Conservation (phyloP, 2,797 vertebrate genomes). For the Vipera latastei region DNA sequence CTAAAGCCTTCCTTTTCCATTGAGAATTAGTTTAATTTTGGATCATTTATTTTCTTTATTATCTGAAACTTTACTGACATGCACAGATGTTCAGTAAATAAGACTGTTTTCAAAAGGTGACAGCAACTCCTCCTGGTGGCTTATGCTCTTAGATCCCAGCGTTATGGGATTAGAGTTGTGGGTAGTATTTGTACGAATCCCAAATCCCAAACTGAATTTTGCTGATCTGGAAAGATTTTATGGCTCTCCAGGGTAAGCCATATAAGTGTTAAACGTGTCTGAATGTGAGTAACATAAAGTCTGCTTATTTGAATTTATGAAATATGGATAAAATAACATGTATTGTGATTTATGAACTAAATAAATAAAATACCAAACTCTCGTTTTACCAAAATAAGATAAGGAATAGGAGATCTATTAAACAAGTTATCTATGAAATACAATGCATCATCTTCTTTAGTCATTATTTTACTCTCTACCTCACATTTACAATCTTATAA, state of each 20-base stretch:
- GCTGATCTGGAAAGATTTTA: background rate
- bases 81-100: background rate
- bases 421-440: background rate
- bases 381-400: background rate
- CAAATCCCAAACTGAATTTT: background rate
- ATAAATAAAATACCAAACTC: background rate
- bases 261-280: background rate
- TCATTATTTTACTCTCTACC: background rate
- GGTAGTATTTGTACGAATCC: background rate
- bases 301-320: background rate
- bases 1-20: background rate
- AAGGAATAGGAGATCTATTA: background rate
- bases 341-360: background rate
- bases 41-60: constrained; percentile 16
- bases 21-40: background rate
- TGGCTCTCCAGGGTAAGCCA: background rate
- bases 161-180: background rate
- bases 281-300: background rate
- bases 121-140: background rate
- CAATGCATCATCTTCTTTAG: background rate
- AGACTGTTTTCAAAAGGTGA: constrained; percentile 20
- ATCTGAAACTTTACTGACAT: constrained; percentile 16
- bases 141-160: background rate
- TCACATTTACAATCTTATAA: background rate
- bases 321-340: background rate